These are phyloP conservation scores for Epirrita christyi DNA, from an alignment of 2,888 invertebrate genomes.

Conservation along the genomic window DNA sequence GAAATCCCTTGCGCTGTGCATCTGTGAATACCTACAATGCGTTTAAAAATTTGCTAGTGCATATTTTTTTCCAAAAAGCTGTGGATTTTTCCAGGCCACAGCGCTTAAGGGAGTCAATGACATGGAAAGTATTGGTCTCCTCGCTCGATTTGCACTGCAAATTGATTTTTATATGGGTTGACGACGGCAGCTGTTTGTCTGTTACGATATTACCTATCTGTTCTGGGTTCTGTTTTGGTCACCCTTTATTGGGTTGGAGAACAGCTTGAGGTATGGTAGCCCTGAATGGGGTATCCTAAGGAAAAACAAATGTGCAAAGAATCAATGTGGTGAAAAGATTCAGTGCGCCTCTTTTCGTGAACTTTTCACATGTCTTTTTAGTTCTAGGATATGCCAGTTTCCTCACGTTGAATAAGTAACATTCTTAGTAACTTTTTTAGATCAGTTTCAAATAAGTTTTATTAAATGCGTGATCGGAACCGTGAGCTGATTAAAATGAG, in stretches of 20 bases:
- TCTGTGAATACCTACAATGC: slow-evolving; percentile 41
- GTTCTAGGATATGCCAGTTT: too few species aligned
- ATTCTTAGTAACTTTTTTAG: slow-evolving; percentile 6
- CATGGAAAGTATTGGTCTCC: slow-evolving; percentile 78
- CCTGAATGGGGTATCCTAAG: too few species aligned
- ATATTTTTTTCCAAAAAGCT: slow-evolving; percentile 64
- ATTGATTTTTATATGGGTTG: slow-evolving; percentile 77
- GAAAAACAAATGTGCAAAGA: too few species aligned
- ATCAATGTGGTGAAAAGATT: too few species aligned
- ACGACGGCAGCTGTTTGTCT: slow-evolving; percentile 47
- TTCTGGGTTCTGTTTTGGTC: too few species aligned
- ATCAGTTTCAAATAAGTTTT: slow-evolving; percentile 11
- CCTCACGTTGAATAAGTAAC: too few species aligned
- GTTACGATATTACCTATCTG: slow-evolving; percentile 22
- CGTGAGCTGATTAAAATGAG: too few species aligned
- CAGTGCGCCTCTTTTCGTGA: too few species aligned
- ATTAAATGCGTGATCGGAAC: too few species aligned
- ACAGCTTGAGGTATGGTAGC: too few species aligned
- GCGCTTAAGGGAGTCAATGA: slow-evolving; percentile 71
- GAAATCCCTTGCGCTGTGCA: slow-evolving; percentile 36
- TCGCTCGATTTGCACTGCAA: slow-evolving; percentile 81
- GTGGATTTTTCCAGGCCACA: slow-evolving; percentile 73
- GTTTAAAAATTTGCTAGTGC: slow-evolving; percentile 48
- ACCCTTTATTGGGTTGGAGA: too few species aligned
- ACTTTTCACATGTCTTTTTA: too few species aligned